Base-by-base conservation (phyloP, 2,797 vertebrate species). In the Manis crassicaudata region DNA sequence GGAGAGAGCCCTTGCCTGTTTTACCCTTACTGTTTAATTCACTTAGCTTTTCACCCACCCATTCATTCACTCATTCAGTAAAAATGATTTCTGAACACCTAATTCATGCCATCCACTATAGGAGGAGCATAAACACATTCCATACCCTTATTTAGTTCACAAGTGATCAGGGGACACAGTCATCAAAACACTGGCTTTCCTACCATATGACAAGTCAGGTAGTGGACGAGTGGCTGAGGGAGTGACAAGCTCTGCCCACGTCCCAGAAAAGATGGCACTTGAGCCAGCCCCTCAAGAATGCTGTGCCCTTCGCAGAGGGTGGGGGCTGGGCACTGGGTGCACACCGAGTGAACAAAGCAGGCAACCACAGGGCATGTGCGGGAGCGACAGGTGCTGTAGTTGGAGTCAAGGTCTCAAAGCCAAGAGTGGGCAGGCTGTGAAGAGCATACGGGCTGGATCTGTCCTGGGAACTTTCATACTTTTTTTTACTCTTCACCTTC, bases 211-310 rank as follows among this genome's bases (percentile, higher is more conserved):
- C 18, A 58, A 65, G 37, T 88, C 27, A 63, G 82, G 77, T 27
- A 62, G 40, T 13, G 21, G n/a, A 52, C 50, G 81, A 32, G 9
- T 60, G 62, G 72, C 27, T 67, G 62, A 46, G n/a, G 63, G 81
- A 80, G 23, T 2, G 72, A 62, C 8, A 11, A 1, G 12, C 54
- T 63, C 86, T 37, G 29, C 35, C 40, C 2, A 0, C 40, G 35
- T 75, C 92, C 32, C 79, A 77, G 54, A 77, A 76, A 65, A 86
- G 11, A 35, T 6, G 46, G 81, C 46, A 75, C 87, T 65, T 62
- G 91, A 76, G 76, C 90, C 85, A 94, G 88, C 81, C 85, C 62
- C 56, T 79, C 72, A 81, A 93, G 94, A 95, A 95, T 92, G 73
- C 46, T 27, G 20, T 76, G 88, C 65, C 54, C 90, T 96, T 93